Evolutionary conservation across 2,888 invertebrate genomes (phyloP), one percentile per base, ranked within the genome.

Genomic region (Julus scanicus): DNA sequence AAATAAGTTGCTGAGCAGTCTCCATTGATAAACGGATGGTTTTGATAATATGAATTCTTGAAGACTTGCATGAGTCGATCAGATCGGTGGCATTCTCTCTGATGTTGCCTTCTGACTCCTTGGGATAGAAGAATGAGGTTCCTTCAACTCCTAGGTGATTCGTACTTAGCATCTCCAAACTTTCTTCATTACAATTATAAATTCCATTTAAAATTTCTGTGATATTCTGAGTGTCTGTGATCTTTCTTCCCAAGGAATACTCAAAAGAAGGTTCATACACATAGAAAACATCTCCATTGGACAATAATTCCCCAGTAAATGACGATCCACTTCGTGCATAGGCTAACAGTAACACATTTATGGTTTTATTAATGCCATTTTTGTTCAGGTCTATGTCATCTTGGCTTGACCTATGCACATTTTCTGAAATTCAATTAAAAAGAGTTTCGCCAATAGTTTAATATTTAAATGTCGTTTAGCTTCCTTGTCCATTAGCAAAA

Each of bases 271-370:
- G 89, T 37, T 89, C 89, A 44, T 89, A 89, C 49, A 88, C 88
- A 71, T 89, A 89, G 29, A 87, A 87, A n/a, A 49, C 20, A n/a
- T 86, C 85, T n/a, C 71, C 48, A 29, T 37, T 53, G 17, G 89
- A 17, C 11, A 89, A 39, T 1, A 87, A 29, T 57, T 89, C 89
- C n/a, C 89, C 87, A n/a, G 84, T 40, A 39, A 84, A 89, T 9
- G 89, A 87, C 3, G 89, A 89, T 48, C 89, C 89, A 17, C 88
- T 88, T 11, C 89, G 84, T 39, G 20, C 87, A 80, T 89, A 89
- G 11, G 89, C 37, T 13, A 89, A 37, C 84, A 89, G n/a, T 29
- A 89, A 13, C 3, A 89, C 89, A n/a, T 63, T 63, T 63, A n/a
- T 63, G n/a, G 53, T 53, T 17, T 53, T 53, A 9, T 63, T n/a